These are phyloP conservation scores for Rhinolophus ferrumequinum DNA, from an alignment of 2,113 vertebrate genomes.

Conservation along the genomic window DNA sequence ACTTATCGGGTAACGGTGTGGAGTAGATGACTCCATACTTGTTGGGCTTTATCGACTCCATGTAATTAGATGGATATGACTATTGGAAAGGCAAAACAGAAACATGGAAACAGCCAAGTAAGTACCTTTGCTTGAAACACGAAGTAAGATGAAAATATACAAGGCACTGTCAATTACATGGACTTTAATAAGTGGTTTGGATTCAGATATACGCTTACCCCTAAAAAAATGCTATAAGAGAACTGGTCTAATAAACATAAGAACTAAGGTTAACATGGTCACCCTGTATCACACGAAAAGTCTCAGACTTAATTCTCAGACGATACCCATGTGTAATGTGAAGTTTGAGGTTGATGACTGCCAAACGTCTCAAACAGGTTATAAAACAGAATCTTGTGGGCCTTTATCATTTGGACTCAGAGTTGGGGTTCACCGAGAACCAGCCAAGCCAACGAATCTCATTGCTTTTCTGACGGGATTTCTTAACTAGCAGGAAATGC, in stretches of 20 bases:
- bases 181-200: neutral
- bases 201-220: neutral
- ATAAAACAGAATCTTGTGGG: neutral
- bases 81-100: constrained; percentile 54
- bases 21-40: constrained; percentile 89
- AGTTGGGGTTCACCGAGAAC: neutral
- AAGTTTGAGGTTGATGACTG: neutral
- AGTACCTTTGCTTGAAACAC: neutral
- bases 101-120: neutral
- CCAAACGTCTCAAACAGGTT: neutral
- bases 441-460: neutral
- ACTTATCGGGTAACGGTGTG: constrained; percentile 84
- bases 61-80: constrained; percentile 88
- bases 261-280: neutral
- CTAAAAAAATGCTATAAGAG: neutral
- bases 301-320: neutral
- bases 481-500: neutral
- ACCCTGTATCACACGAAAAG: neutral
- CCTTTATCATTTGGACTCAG: neutral
- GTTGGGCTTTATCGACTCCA: constrained; percentile 88
- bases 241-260: neutral
- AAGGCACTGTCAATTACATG: neutral
- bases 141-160: neutral
- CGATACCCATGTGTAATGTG: neutral
- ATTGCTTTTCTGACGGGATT: neutral